Conservation (phyloP, 2,797 vertebrate genomes). For the Brotogeris chrysoptera region DNA sequence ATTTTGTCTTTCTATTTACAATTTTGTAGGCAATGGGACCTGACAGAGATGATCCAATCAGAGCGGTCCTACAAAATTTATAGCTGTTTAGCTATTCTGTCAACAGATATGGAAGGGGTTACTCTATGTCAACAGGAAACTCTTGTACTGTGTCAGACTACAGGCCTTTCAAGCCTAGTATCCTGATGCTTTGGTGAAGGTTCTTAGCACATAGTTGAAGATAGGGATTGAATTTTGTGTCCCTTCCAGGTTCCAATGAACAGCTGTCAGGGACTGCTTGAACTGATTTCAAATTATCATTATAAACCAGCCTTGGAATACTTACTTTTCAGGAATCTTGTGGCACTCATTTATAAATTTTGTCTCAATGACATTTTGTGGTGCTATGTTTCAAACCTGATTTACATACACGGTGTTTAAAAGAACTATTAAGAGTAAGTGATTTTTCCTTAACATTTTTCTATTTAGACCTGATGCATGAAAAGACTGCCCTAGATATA, state of each 20-base stretch:
- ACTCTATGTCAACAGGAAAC: background rate
- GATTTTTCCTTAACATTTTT: background rate
- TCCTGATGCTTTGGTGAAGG: background rate
- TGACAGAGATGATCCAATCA: background rate
- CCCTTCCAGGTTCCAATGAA: background rate
- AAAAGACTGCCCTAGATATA: background rate
- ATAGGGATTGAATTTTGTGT: background rate
- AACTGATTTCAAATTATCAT: background rate
- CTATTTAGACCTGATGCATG: background rate
- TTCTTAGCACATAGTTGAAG: background rate
- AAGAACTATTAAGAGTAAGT: background rate
- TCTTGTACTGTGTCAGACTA: background rate
- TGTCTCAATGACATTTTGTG: background rate
- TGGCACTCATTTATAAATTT: background rate
- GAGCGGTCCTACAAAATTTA: background rate
- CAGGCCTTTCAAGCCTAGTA: background rate
- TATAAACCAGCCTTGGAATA: background rate
- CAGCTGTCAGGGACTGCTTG: background rate
- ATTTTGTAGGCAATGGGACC: background rate
- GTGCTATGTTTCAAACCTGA: background rate
- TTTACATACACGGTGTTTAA: background rate
- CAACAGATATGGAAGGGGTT: background rate
- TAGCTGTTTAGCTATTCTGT: background rate
- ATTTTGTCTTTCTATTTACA: background rate
- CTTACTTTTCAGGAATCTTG: background rate